Percentiles rank a stretch among this genome's conserved stretches.
Evolutionary conservation across 2,888 invertebrate species (phyloP).

Genomic region (Watsonalla binaria): DNA sequence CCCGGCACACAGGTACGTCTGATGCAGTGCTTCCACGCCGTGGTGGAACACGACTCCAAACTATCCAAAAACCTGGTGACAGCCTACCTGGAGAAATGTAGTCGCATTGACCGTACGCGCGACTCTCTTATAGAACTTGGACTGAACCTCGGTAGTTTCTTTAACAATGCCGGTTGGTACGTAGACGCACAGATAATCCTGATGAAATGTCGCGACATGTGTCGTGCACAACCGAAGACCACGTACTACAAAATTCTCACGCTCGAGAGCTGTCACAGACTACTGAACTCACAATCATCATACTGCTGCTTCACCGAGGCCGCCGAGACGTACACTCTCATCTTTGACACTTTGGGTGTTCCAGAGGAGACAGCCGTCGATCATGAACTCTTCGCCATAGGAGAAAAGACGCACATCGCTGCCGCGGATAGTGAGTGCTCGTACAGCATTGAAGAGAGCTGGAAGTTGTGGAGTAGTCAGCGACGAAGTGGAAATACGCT

Average conservation of each 20-base stretch:
- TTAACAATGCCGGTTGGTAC: conserved; percentile 94
- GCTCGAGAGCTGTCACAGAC: conserved; percentile 91
- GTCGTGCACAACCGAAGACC: conserved; percentile 74
- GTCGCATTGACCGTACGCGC: conserved; percentile 27
- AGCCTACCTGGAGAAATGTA: conserved; percentile 49
- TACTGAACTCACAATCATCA: conserved; percentile 90
- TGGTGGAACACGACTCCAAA: conserved; percentile 67
- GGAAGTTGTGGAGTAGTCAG: conserved; percentile 14
- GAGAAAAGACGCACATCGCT: conserved; percentile 35
- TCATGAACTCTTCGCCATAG: conserved; percentile 33
- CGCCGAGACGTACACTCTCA: conserved; percentile 81
- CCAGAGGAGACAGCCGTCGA: conserved; percentile 37
- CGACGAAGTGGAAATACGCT: conserved; percentile 59
- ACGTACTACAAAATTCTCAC: conserved; percentile 81
- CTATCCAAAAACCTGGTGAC: conserved; percentile 54
- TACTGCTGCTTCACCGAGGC: conserved; percentile 90
- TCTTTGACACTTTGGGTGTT: conserved; percentile 56
- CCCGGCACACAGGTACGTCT: conserved; percentile 82
- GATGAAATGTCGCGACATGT: conserved; percentile 82
- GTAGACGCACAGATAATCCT: conserved; percentile 86
- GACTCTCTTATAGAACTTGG: conserved; percentile 81
- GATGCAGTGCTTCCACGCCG: conserved; percentile 82
- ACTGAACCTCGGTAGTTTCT: conserved; percentile 82
- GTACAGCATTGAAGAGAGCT: conserved; percentile 10
- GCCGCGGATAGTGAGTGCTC: conserved; percentile 16